phyloP scores from a whole-genome alignment of 2,888 invertebrate genomes.

The Catotricha subobsoleta region DNA sequence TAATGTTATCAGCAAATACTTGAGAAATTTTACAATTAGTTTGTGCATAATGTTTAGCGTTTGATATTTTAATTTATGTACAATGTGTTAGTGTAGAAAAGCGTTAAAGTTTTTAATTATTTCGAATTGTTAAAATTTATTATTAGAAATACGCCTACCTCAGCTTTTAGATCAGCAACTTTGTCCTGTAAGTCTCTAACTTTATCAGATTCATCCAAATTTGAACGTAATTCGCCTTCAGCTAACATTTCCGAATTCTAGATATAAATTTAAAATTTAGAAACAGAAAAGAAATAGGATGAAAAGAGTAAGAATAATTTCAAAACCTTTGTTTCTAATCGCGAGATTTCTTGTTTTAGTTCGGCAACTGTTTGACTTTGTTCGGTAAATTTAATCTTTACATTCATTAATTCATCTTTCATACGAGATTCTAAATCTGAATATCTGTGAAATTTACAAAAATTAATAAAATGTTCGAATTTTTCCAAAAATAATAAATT shows the following conservation, averaged over 20 bases:
- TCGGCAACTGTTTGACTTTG: conserved; percentile 87
- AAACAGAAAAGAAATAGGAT: neutral
- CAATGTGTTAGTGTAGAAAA: conserved; percentile 5
- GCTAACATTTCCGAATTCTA: conserved; percentile 91
- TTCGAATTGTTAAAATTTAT: conserved; percentile 7
- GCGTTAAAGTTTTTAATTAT: conserved; percentile 13
- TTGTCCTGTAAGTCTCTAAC: conserved; percentile 82
- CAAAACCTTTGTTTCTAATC: conserved; percentile 71
- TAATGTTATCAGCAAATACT: no score
- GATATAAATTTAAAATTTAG: conserved; percentile 15
- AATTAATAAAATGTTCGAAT: neutral
- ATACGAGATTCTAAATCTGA: conserved; percentile 31
- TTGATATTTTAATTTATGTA: neutral
- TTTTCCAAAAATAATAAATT: neutral
- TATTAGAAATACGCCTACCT: conserved; percentile 42
- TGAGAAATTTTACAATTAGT: no score
- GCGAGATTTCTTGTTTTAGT: conserved; percentile 81
- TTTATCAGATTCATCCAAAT: conserved; percentile 67
- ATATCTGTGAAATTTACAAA: conserved; percentile 18
- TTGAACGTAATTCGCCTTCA: conserved; percentile 75
- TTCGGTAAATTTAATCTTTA: conserved; percentile 84
- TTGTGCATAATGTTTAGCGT: neutral
- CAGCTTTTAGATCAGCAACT: conserved; percentile 81
- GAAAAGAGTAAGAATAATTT: neutral
- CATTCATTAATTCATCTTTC: conserved; percentile 87